Evolutionary conservation across 2,888 invertebrate species (phyloP).

Genomic region (Neuroscelio doddi): DNA sequence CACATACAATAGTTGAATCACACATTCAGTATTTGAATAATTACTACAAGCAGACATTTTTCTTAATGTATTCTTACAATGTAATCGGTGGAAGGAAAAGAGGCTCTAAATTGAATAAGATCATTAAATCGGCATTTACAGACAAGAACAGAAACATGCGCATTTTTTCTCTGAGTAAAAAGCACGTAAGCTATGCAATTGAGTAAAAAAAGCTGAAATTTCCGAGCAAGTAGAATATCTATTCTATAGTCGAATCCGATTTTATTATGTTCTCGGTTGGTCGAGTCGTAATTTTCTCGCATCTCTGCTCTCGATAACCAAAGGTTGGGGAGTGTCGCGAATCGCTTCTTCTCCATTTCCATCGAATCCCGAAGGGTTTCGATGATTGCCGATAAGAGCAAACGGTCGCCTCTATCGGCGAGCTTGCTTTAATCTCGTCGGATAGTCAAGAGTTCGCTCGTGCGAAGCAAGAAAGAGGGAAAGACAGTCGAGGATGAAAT

Average conservation of each 20-base stretch:
- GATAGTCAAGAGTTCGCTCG: conserved; percentile 36
- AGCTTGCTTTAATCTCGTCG: conserved; percentile 55
- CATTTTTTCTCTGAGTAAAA: background rate
- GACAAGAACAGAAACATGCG: conserved; percentile 3
- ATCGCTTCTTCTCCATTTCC: conserved; percentile 34
- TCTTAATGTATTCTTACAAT: too few species aligned
- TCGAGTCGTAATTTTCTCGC: conserved; percentile 32
- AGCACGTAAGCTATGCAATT: background rate
- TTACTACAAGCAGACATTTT: too few species aligned
- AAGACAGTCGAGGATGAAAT: conserved; percentile 23
- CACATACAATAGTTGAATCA: too few species aligned
- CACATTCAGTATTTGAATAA: too few species aligned
- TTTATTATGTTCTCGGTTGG: conserved; percentile 35
- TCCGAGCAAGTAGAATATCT: conserved; percentile 21
- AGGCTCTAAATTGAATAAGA: background rate
- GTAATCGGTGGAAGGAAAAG: background rate
- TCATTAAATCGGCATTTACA: conserved; percentile 16
- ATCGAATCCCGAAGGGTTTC: conserved; percentile 40
- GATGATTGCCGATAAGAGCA: conserved; percentile 56
- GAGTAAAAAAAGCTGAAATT: conserved; percentile 16
- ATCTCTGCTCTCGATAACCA: conserved; percentile 33
- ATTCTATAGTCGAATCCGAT: conserved; percentile 38
- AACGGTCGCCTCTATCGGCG: conserved; percentile 49
- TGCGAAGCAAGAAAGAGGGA: conserved; percentile 28
- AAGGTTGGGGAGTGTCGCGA: conserved; percentile 25